Conservation (phyloP, 2,113 vertebrate genomes). For the Myocastor coypus region DNA sequence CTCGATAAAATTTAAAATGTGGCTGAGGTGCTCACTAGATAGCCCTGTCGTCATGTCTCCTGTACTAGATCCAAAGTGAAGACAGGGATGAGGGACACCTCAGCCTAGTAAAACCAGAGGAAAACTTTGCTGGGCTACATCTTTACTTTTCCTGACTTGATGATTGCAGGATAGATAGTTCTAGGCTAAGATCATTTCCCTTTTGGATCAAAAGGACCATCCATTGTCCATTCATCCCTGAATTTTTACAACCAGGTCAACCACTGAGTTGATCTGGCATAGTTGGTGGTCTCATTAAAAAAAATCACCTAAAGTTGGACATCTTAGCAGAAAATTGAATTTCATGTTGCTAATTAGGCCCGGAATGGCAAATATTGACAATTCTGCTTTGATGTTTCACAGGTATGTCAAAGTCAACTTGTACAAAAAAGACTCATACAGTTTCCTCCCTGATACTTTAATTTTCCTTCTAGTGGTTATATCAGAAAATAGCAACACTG, state of each 20-base stretch:
- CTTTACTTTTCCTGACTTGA: neutral
- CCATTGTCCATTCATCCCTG: neutral
- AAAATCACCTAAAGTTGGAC: neutral
- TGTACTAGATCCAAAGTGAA: neutral
- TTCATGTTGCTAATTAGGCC: neutral
- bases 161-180: neutral
- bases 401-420: neutral
- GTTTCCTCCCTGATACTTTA: neutral
- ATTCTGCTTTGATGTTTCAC: neutral
- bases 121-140: neutral
- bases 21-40: neutral
- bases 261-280: neutral
- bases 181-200: neutral
- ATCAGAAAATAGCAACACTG: neutral
- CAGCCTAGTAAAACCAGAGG: neutral
- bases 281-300: neutral
- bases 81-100: neutral
- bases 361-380: neutral
- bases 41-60: neutral
- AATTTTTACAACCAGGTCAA: neutral
- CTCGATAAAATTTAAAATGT: slow-evolving; percentile 16
- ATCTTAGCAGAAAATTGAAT: neutral
- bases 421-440: neutral
- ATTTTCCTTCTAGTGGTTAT: neutral
- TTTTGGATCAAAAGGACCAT: neutral